Conservation (phyloP, 2,113 vertebrate genomes). For the Nyctereutes procyonoides region DNA sequence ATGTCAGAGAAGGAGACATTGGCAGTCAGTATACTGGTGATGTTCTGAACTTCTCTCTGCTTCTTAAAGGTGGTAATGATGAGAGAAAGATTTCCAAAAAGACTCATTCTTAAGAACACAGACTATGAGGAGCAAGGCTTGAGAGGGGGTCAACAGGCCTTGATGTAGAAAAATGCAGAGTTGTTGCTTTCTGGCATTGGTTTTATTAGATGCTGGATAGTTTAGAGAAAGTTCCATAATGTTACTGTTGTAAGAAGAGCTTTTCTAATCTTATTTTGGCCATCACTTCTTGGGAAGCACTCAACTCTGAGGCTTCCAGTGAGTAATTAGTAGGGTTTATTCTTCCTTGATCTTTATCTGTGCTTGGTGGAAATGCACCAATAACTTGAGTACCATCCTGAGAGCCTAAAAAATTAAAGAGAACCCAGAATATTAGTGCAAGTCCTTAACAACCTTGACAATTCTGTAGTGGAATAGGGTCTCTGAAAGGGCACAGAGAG, state of each 20-base stretch:
- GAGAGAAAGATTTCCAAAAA: slow-evolving; percentile 88
- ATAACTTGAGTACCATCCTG: slow-evolving; percentile 6
- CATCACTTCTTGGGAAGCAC: slow-evolving; percentile 23
- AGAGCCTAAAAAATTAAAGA: slow-evolving; percentile 65
- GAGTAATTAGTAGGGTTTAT: background rate
- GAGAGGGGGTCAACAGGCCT: slow-evolving; percentile 81
- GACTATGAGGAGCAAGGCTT: slow-evolving; percentile 82
- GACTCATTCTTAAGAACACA: slow-evolving; percentile 82
- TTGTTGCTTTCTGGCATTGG: slow-evolving; percentile 72
- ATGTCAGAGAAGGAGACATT: slow-evolving; percentile 88
- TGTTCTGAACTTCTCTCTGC: slow-evolving; percentile 85
- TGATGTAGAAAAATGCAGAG: slow-evolving; percentile 82
- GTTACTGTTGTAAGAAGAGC: slow-evolving; percentile 23
- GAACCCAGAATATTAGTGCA: slow-evolving; percentile 53
- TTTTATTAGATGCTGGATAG: slow-evolving; percentile 66
- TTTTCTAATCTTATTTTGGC: slow-evolving; percentile 17
- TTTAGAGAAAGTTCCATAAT: slow-evolving; percentile 76
- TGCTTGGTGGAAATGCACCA: background rate
- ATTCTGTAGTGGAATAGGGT: background rate
- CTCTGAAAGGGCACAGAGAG: background rate
- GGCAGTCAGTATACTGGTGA: slow-evolving; percentile 87
- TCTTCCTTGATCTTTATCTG: background rate
- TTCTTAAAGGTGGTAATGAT: slow-evolving; percentile 85
- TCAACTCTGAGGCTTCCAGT: slow-evolving; percentile 48
- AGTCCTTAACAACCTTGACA: slow-evolving; percentile 5